phyloP scores from a whole-genome alignment of 2,113 vertebrate genomes.

The Lontra canadensis region DNA sequence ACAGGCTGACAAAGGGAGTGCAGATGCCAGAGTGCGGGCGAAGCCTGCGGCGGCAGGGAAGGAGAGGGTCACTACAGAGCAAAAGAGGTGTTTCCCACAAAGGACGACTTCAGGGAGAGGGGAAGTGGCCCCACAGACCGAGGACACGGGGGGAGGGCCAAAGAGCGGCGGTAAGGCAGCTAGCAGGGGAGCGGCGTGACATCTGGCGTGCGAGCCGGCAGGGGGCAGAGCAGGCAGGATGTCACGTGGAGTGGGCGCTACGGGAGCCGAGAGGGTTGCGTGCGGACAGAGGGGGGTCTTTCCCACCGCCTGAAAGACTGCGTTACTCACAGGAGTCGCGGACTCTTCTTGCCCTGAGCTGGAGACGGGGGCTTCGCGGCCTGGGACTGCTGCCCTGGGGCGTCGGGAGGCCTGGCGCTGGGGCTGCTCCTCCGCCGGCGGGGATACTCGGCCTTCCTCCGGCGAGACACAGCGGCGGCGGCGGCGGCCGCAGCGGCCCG shows the following conservation, averaged over 20 bases:
- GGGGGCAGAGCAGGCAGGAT: slow-evolving; percentile 50
- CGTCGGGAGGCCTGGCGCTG: slow-evolving; percentile 69
- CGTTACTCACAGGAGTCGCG: slow-evolving; percentile 76
- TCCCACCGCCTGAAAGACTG: slow-evolving; percentile 42
- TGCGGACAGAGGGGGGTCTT: slow-evolving; percentile 51
- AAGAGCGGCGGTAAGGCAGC: fast-evolving
- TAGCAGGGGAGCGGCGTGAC: background rate
- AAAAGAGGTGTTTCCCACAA: background rate
- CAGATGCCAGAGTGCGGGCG: background rate
- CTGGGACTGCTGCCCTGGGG: slow-evolving; percentile 55
- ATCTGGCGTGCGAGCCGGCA: slow-evolving; percentile 19
- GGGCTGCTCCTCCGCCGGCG: slow-evolving; percentile 79
- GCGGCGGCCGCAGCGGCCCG: slow-evolving; percentile 75
- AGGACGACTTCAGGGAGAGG: background rate
- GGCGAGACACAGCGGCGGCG: slow-evolving; percentile 74
- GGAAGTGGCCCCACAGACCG: background rate
- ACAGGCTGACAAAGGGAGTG: slow-evolving; percentile 14
- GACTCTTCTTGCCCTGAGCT: slow-evolving; percentile 76
- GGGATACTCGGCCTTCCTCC: slow-evolving; percentile 80
- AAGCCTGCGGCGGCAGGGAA: background rate
- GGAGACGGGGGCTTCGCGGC: slow-evolving; percentile 70
- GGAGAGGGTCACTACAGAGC: background rate
- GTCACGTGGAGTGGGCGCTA: slow-evolving; percentile 74
- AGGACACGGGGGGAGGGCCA: background rate
- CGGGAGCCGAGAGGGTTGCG: slow-evolving; percentile 72